These are phyloP conservation scores for Choreutis nemorana DNA, from an alignment of 2,888 invertebrate genomes.

Conservation along the genomic window DNA sequence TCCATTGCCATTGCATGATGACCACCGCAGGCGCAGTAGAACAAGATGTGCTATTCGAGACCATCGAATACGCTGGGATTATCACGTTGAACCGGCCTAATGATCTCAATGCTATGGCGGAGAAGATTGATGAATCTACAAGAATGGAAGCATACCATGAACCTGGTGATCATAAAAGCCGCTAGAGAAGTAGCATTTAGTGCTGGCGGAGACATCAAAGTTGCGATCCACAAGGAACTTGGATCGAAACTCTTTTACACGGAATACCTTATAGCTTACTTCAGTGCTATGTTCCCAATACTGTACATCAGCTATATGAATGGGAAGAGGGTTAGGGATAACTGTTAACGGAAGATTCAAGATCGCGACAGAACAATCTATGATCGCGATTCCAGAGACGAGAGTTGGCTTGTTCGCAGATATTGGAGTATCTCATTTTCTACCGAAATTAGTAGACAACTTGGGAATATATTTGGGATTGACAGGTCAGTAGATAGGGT, in stretches of 20 bases:
- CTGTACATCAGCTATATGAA: constrained; percentile 94
- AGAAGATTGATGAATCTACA: constrained; percentile 77
- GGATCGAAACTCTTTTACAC: constrained; percentile 80
- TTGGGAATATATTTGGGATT: constrained; percentile 91
- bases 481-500: constrained; percentile 80
- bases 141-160: constrained; percentile 77
- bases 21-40: constrained; percentile 38
- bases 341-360: constrained; percentile 94
- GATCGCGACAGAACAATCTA: constrained; percentile 92
- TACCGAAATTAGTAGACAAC: constrained; percentile 85
- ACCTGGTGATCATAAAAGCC: constrained; percentile 79
- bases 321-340: constrained; percentile 93
- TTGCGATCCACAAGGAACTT: constrained; percentile 72
- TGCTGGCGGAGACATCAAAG: constrained; percentile 96
- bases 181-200: constrained; percentile 95
- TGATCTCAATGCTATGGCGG: constrained; percentile 80
- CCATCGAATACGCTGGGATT: constrained; percentile 68
- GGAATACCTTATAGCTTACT: constrained; percentile 86
- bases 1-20: constrained; percentile 41
- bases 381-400: constrained; percentile 99
- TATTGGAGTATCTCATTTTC: constrained; percentile 93
- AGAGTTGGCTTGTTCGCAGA: constrained; percentile 98
- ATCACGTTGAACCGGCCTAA: constrained; percentile 79
- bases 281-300: constrained; percentile 86
- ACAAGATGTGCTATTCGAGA: constrained; percentile 53